Base-by-base conservation (phyloP, 1,140 invertebrate genomes). In the Lasioglossum baleicum region DNA sequence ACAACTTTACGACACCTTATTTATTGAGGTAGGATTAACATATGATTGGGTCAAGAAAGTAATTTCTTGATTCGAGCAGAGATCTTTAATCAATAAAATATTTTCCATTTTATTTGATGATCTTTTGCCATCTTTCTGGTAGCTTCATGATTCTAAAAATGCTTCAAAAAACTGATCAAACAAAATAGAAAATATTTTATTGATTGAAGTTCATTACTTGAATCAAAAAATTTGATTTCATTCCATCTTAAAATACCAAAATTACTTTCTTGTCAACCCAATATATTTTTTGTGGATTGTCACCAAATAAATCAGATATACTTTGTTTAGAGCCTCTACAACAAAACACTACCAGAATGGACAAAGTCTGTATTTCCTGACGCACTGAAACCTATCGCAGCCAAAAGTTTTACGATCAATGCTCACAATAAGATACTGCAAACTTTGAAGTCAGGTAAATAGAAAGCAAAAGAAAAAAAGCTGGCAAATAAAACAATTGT, bases 281-380 rank as follows among this genome's bases (percentile, higher is more conserved):
- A 26, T 31, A 31, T 15, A 31, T 42, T 42, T 15, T 13, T 51
- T 20, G 53, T 15, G 13, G 11, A 8, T 17, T 48, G 42, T 56
- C 10, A 17, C 40, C 56, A 48, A 44, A 67, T 72, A n/a, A 73
- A 76, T 7, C 20, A 0, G 6, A 40, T 53, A 13, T 61, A 71
- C 85, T 86, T n/a, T 11, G 80, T 90, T 26, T 75, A 95, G 94
- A 88, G 90, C 74, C 85, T 95, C 22, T 95, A 96, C 85, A 97
- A 97, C 85, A 95, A 95, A 76, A 95, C 95, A 17, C 90, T 97
- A 61, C 97, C 97, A 0, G 91, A 94, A 15, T 98, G 97, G 96
- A 96, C 96, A 0, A 90, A 94, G 72, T 85, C 83, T 31, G 92
- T 95, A 5, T 95, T 92, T 88, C 95, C 95, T 35, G 90, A 94